A percentile compares a stretch with the other conserved stretches of the same genome.
Conservation (phyloP, 1,140 invertebrate genomes). For the Drosophila setifemur region DNA sequence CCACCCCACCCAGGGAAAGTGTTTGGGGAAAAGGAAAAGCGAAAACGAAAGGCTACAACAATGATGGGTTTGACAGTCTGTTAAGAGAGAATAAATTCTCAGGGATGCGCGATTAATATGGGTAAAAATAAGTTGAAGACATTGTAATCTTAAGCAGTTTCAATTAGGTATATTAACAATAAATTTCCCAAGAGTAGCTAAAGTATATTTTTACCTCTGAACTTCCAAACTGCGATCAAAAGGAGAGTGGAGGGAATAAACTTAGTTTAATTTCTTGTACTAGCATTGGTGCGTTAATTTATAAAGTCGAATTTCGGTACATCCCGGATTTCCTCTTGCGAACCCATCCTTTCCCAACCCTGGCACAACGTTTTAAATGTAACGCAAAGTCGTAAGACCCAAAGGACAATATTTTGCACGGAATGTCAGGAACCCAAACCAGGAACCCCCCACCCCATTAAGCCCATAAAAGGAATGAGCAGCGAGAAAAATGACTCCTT, state of each 20-base stretch:
- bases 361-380: conserved; percentile 14
- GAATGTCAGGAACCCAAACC: conserved; percentile 42
- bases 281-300: too few species aligned
- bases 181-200: too few species aligned
- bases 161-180: too few species aligned
- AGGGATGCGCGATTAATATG: conserved; percentile 2
- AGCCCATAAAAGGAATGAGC: conserved; percentile 30
- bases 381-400: conserved; percentile 19
- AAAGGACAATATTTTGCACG: conserved; percentile 60
- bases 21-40: not conserved
- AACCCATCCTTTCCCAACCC: conserved; percentile 16
- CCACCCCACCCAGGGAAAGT: conserved; percentile 12
- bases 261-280: too few species aligned
- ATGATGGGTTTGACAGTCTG: conserved; percentile 59
- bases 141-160: too few species aligned
- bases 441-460: too few species aligned
- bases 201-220: too few species aligned
- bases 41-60: conserved; percentile 52
- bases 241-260: too few species aligned
- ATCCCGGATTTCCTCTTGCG: too few species aligned
- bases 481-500: conserved; percentile 45
- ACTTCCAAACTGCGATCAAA: too few species aligned
- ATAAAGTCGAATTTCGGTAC: too few species aligned
- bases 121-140: not conserved
- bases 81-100: not conserved